Conservation (phyloP, 2,888 invertebrate species). For the Ashinkailepas kermadecensis region DNA sequence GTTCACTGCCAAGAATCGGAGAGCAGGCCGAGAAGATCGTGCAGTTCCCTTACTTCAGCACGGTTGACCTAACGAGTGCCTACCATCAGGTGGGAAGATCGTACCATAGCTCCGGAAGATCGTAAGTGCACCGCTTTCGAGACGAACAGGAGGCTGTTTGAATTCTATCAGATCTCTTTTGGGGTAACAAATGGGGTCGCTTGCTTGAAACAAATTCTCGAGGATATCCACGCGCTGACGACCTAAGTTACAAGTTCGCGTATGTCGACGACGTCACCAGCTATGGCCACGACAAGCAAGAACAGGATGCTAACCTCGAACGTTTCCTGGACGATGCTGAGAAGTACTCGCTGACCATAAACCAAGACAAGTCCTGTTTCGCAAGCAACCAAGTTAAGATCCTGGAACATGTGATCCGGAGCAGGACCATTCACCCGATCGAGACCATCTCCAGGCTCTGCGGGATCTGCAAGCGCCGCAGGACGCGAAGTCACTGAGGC, state of each 20-base stretch:
- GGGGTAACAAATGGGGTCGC: not conserved
- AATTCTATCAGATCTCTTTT: not conserved
- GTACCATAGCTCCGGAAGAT: not conserved
- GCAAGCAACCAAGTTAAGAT: not conserved
- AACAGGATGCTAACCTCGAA: not conserved
- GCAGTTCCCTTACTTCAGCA: not conserved
- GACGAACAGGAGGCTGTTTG: not conserved
- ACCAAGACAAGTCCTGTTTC: not conserved
- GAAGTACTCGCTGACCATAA: not conserved
- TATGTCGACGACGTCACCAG: not conserved
- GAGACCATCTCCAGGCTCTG: constrained; percentile 23
- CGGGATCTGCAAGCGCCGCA: constrained; percentile 19
- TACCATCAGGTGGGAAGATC: not conserved
- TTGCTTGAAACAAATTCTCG: not conserved
- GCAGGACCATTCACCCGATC: constrained; percentile 23
- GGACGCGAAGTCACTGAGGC: constrained; percentile 7
- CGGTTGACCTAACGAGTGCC: not conserved
- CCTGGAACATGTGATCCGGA: not conserved
- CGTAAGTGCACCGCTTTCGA: not conserved
- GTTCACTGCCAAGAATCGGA: not conserved
- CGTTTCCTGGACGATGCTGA: not conserved
- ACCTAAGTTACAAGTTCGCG: not conserved
- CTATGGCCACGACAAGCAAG: not conserved
- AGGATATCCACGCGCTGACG: not conserved
- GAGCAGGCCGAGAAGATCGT: not conserved